These are phyloP conservation scores for Semnornis frantzii DNA, from an alignment of 2,113 vertebrate species.

Conservation along the genomic window DNA sequence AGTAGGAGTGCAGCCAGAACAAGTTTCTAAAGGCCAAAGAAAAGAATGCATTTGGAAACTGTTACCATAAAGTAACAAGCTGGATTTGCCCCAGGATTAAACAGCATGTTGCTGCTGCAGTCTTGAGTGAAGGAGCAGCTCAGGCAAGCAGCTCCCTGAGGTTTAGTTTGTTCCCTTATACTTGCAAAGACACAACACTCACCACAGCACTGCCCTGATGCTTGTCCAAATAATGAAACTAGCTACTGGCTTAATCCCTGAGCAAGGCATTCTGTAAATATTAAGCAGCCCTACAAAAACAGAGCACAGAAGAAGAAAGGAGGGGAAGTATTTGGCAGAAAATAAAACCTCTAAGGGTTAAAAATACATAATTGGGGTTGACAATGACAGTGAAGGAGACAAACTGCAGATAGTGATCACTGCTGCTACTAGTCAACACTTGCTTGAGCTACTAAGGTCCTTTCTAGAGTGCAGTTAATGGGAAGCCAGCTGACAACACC, in stretches of 20 bases:
- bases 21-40: not conserved
- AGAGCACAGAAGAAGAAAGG: not conserved
- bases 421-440: not conserved
- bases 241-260: not conserved
- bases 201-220: not conserved
- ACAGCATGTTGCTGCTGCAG: not conserved
- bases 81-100: constrained; percentile 12
- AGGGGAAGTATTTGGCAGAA: not conserved
- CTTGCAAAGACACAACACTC: not conserved
- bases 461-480: not conserved
- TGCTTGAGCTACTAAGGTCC: not conserved
- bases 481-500: not conserved
- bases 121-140: not conserved
- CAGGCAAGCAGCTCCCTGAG: not conserved
- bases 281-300: not conserved
- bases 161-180: not conserved
- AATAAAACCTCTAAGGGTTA: not conserved
- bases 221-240: not conserved
- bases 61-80: not conserved
- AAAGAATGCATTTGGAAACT: constrained; percentile 10
- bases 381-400: not conserved
- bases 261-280: not conserved
- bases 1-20: not conserved
- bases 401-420: not conserved
- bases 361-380: not conserved